These are phyloP conservation scores for Dolichoris vasculosae DNA, from an alignment of 1,140 invertebrate species.

Conservation along the genomic window DNA sequence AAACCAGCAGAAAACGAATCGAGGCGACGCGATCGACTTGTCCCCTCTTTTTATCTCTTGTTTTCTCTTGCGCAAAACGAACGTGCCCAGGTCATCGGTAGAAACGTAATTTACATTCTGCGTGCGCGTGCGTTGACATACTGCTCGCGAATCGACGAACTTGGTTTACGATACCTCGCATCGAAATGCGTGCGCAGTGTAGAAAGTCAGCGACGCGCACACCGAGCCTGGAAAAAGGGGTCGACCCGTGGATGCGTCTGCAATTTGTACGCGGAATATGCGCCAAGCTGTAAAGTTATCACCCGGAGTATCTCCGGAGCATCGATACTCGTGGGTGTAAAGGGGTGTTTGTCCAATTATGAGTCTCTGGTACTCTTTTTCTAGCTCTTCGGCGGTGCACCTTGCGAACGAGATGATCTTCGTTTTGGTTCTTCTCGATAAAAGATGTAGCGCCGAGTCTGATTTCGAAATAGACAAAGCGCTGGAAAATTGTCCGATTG, in stretches of 20 bases:
- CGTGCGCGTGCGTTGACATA: background rate
- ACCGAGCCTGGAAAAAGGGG: constrained; percentile 22
- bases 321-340: too few relatives aligned
- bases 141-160: constrained; percentile 39
- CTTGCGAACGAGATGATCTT: too few relatives aligned
- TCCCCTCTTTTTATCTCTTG: background rate
- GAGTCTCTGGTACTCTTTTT: too few relatives aligned
- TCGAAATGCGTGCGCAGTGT: background rate
- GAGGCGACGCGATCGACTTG: background rate
- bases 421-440: too few relatives aligned
- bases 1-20: constrained; percentile 32
- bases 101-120: constrained; percentile 40
- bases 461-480: too few relatives aligned
- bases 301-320: background rate
- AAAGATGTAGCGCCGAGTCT: too few relatives aligned
- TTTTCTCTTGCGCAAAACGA: background rate
- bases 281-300: constrained; percentile 15
- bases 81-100: background rate
- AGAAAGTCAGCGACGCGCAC: background rate
- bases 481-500: too few relatives aligned
- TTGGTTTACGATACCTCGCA: constrained; percentile 35
- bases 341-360: too few relatives aligned
- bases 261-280: constrained; percentile 13
- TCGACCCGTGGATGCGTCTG: background rate
- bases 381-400: too few relatives aligned